Percentiles rank a stretch among this genome's conserved stretches.
These are phyloP conservation scores for Drosophila lacteicornis DNA, from an alignment of 1,140 invertebrate genomes.

Conservation along the genomic window DNA sequence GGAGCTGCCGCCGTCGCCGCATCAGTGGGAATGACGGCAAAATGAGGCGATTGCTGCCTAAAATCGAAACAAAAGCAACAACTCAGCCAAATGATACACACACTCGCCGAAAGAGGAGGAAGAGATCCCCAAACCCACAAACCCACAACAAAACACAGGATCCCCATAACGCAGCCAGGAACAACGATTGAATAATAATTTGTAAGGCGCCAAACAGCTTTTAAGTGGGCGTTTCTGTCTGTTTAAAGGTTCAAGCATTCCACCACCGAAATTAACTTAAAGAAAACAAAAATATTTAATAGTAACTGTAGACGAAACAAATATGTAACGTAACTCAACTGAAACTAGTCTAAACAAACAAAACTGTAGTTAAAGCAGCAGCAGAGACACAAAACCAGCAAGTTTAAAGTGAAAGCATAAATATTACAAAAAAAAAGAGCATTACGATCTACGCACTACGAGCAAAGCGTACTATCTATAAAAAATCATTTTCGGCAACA, in stretches of 20 bases:
- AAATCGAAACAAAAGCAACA: constrained; percentile 71
- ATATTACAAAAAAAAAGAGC: constrained; percentile 6
- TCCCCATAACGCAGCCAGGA: constrained; percentile 37
- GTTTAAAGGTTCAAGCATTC: constrained; percentile 71
- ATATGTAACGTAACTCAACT: constrained; percentile 78
- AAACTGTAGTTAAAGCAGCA: constrained; percentile 57
- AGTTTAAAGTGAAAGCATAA: constrained; percentile 31
- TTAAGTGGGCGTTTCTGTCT: constrained; percentile 28
- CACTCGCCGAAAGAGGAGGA: constrained; percentile 21
- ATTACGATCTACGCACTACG: constrained; percentile 27
- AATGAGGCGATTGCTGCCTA: constrained; percentile 85
- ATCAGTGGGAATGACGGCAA: constrained; percentile 96
- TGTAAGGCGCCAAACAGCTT: constrained; percentile 62
- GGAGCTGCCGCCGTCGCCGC: constrained; percentile 97
- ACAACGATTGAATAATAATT: constrained; percentile 61
- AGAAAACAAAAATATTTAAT: constrained; percentile 55
- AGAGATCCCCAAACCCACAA: constrained; percentile 18
- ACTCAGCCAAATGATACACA: constrained; percentile 41
- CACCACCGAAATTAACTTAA: constrained; percentile 72
- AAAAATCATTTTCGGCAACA: constrained; percentile 45
- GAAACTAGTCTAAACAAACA: constrained; percentile 76
- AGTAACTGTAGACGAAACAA: constrained; percentile 47
- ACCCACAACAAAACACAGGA: constrained; percentile 9
- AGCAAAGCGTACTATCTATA: constrained; percentile 31
- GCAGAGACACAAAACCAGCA: constrained; percentile 48